Conservation (phyloP, 2,113 vertebrate species). For the Probosciger aterrimus region DNA sequence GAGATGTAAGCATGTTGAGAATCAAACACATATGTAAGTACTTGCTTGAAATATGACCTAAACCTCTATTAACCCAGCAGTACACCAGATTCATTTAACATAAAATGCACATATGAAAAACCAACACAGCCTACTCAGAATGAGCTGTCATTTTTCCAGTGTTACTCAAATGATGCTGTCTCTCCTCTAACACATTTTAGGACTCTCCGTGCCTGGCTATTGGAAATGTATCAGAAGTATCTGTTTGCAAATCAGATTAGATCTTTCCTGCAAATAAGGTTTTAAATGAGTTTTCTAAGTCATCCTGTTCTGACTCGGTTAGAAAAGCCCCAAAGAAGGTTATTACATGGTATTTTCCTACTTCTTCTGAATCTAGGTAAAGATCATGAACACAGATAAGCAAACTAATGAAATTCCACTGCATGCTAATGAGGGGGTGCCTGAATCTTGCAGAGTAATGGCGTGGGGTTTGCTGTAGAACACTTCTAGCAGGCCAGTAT, state of each 20-base stretch:
- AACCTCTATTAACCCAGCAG: conserved; percentile 17
- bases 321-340: background rate
- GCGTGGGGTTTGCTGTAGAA: background rate
- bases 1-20: conserved; percentile 22
- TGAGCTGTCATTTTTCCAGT: background rate
- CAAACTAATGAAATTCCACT: background rate
- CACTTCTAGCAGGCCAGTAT: background rate
- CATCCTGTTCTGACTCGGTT: background rate
- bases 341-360: background rate
- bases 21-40: conserved; percentile 57
- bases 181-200: background rate
- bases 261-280: background rate
- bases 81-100: conserved; percentile 19
- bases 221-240: background rate
- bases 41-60: conserved; percentile 52
- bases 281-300: background rate
- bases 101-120: conserved; percentile 20
- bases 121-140: background rate
- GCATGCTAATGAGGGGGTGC: background rate
- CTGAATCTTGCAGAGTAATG: background rate
- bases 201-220: background rate
- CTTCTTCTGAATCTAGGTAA: background rate
- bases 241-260: background rate
- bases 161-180: background rate
- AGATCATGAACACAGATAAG: background rate